Conservation (phyloP, 2,888 invertebrate species). For the Mythimna impura region DNA sequence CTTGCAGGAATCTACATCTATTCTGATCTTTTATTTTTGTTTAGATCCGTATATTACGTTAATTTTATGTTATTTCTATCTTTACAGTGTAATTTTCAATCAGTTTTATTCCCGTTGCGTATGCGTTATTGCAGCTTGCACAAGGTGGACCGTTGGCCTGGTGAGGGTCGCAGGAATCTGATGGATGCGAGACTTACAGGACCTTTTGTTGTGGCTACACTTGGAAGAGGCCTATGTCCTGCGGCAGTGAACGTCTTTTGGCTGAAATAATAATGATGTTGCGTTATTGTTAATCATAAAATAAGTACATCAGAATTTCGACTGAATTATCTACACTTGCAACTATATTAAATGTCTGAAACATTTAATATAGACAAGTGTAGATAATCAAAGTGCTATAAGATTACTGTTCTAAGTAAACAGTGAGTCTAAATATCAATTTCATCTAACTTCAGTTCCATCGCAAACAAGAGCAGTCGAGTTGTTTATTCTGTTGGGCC, state of each 20-base stretch:
- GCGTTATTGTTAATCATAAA: neutral
- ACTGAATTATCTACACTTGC: neutral
- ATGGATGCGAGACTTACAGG: too few relatives aligned
- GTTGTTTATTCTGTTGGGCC: conserved; percentile 34
- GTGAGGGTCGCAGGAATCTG: too few relatives aligned
- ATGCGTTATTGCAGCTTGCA: neutral
- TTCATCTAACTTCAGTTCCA: conserved; percentile 33
- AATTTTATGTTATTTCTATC: neutral
- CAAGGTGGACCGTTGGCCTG: too few relatives aligned
- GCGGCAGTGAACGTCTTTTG: too few relatives aligned
- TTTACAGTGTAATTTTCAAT: neutral
- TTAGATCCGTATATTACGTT: neutral
- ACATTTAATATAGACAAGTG: conserved; percentile 6
- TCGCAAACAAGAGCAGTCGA: conserved; percentile 17
- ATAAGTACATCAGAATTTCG: neutral
- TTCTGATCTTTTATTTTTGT: neutral
- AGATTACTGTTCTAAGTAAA: conserved; percentile 33
- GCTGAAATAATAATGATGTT: neutral
- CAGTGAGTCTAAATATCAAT: conserved; percentile 37
- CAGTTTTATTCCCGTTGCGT: neutral
- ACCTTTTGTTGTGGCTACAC: too few relatives aligned
- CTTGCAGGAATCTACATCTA: conserved; percentile 17
- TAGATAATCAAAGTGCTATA: conserved; percentile 31
- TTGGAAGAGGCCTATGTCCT: too few relatives aligned
- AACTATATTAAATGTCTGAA: too few relatives aligned